Evolutionary conservation across 1,140 invertebrate genomes (phyloP).

Genomic region (Megathymus violae): DNA sequence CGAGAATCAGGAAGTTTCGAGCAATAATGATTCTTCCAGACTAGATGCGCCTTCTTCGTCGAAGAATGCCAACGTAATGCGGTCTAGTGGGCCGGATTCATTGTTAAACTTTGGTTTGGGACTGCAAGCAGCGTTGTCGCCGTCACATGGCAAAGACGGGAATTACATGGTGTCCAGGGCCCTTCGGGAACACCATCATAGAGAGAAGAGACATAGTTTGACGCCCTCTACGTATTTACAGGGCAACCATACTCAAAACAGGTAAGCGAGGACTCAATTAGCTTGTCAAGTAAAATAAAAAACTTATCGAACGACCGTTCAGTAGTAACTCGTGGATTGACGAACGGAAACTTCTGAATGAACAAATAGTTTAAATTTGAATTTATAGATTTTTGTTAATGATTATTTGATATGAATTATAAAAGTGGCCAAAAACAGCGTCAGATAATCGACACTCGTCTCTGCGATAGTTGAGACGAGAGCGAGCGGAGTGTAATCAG

Average conservation of each 20-base stretch:
- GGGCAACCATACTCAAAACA: constrained; percentile 79
- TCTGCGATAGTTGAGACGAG: constrained; percentile 71
- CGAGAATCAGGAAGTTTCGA: constrained; percentile 52
- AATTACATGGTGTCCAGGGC: constrained; percentile 69
- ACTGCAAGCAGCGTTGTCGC: constrained; percentile 70
- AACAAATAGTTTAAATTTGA: too few relatives aligned
- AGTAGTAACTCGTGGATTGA: too few relatives aligned
- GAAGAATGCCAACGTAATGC: constrained; percentile 46
- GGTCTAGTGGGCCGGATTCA: constrained; percentile 65
- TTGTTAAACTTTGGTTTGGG: constrained; percentile 69
- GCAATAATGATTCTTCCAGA: constrained; percentile 55
- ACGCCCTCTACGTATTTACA: constrained; percentile 85
- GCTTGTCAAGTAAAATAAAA: too few relatives aligned
- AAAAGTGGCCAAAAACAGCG: constrained; percentile 63
- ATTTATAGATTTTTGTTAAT: neutral
- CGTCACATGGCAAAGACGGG: constrained; percentile 64
- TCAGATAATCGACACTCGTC: constrained; percentile 59
- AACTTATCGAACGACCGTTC: too few relatives aligned
- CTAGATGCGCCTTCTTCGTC: constrained; percentile 62
- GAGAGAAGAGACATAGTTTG: constrained; percentile 87
- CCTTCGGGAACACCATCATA: constrained; percentile 80
- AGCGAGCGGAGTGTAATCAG: constrained; percentile 62
- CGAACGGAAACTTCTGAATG: too few relatives aligned
- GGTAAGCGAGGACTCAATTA: constrained; percentile 47
- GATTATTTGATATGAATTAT: neutral